A percentile compares a stretch with the other conserved stretches of the same genome.
Evolutionary conservation across 1,140 invertebrate genomes (phyloP).

Genomic region (Drosophila varians): DNA sequence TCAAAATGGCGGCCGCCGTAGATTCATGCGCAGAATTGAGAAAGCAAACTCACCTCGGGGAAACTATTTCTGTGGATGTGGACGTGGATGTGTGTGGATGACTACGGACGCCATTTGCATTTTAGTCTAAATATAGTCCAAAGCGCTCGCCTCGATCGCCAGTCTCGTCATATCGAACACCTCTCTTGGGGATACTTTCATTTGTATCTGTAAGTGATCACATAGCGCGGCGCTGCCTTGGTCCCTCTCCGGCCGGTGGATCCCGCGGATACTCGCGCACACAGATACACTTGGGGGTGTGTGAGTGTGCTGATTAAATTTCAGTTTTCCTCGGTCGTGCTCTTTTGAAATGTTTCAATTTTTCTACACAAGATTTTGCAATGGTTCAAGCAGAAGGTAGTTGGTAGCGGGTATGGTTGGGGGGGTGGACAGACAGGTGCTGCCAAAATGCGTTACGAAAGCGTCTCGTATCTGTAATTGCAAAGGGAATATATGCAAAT

Average conservation of each 20-base stretch:
- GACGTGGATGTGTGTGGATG: slow-evolving; percentile 2
- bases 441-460: slow-evolving; percentile 72
- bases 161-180: slow-evolving; percentile 6
- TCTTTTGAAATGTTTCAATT: slow-evolving; percentile 57
- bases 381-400: slow-evolving; percentile 2
- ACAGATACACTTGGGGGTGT: background rate
- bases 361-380: slow-evolving; percentile 47
- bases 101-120: slow-evolving; percentile 67
- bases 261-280: background rate
- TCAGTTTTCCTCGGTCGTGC: slow-evolving; percentile 54
- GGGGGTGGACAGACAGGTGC: slow-evolving; percentile 58
- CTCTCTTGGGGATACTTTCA: slow-evolving; percentile 1
- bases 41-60: slow-evolving; percentile 29
- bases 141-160: slow-evolving; percentile 49
- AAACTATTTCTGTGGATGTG: background rate
- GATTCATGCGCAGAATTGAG: slow-evolving; percentile 36
- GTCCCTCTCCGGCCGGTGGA: slow-evolving; percentile 27
- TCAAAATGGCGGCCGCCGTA: slow-evolving; percentile 42
- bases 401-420: background rate
- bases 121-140: slow-evolving; percentile 75
- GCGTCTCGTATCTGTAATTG: slow-evolving; percentile 54
- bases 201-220: slow-evolving; percentile 3
- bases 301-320: slow-evolving; percentile 71
- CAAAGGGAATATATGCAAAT: slow-evolving; percentile 19
- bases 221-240: slow-evolving; percentile 62